Evolutionary conservation across 1,140 invertebrate genomes (phyloP).

Genomic region (Megalopta genalis): DNA sequence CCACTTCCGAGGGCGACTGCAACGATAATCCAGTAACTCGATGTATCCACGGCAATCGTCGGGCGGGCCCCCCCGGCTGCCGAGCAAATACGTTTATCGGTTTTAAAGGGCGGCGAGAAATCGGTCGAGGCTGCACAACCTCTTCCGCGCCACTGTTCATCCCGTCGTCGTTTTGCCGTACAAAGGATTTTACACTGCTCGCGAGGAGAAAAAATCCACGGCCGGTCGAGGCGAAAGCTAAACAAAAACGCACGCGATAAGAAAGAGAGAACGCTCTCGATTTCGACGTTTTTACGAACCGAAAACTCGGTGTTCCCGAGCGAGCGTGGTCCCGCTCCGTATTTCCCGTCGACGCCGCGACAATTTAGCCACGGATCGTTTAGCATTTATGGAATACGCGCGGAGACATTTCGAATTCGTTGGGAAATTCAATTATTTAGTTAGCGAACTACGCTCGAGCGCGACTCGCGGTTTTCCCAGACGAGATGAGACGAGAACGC

Average conservation of each 20-base stretch:
- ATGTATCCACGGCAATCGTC: conserved; percentile 48
- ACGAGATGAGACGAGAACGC: not conserved
- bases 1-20: conserved; percentile 39
- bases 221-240: too few species aligned
- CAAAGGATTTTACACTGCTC: not conserved
- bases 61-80: conserved; percentile 26
- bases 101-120: conserved; percentile 41
- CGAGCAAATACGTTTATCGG: conserved; percentile 58
- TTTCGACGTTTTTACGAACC: not conserved
- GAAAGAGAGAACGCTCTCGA: too few species aligned
- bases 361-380: conserved; percentile 5
- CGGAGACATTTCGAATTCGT: conserved; percentile 3
- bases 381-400: not conserved
- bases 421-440: conserved; percentile 13
- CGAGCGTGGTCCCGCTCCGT: not conserved
- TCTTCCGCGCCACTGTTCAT: conserved; percentile 3
- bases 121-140: conserved; percentile 10
- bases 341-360: not conserved
- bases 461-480: not conserved
- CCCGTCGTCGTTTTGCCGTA: not conserved
- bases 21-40: conserved; percentile 43
- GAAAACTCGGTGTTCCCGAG: too few species aligned
- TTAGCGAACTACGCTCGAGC: conserved; percentile 1
- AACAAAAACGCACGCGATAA: too few species aligned
- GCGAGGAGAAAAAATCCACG: not conserved